Evolutionary conservation across 30 jellyfish, hydroid and myxozoan species (phyloP), one percentile per base, ranked within the genome.

Genomic region (Chrysaora quinquecirrha): DNA sequence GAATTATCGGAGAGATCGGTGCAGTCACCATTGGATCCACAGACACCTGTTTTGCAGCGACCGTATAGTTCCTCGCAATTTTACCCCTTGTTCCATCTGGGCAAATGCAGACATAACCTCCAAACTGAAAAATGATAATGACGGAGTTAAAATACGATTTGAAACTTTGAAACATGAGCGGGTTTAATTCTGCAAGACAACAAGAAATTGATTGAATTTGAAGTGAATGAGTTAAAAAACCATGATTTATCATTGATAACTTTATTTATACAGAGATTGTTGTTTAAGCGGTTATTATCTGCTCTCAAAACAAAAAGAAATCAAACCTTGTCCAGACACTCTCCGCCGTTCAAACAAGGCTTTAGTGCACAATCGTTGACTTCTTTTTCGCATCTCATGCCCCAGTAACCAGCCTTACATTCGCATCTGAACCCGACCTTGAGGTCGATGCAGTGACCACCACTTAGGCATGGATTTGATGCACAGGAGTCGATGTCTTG

Each of bases 251-350:
- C n/a, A n/a, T n/a, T n/a, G n/a, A n/a, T n/a, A n/a, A n/a, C n/a
- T n/a, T n/a, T n/a, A n/a, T n/a, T n/a, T n/a, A n/a, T n/a, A n/a
- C n/a, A n/a, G n/a, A n/a, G n/a, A n/a, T n/a, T n/a, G n/a, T n/a
- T n/a, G n/a, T n/a, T n/a, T n/a, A n/a, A n/a, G n/a, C n/a, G n/a
- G n/a, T n/a, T n/a, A n/a, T n/a, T n/a, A n/a, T n/a, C n/a, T n/a
- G n/a, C n/a, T n/a, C n/a, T n/a, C n/a, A n/a, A n/a, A n/a, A n/a
- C n/a, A n/a, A n/a, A n/a, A n/a, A n/a, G n/a, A n/a, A n/a, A n/a
- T n/a, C n/a, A 64, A 14, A 93, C 98, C 90, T 87, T 87, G 54
- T 93, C 98, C 18, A 93, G 76, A 62, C 98, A 93, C 19, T 96
- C 82, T 38, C 97, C 98, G 27, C 88, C 92, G 47, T 93, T 87